Base-by-base conservation (phyloP, 2,888 invertebrate genomes). In the Ormyrus pomaceus region DNA sequence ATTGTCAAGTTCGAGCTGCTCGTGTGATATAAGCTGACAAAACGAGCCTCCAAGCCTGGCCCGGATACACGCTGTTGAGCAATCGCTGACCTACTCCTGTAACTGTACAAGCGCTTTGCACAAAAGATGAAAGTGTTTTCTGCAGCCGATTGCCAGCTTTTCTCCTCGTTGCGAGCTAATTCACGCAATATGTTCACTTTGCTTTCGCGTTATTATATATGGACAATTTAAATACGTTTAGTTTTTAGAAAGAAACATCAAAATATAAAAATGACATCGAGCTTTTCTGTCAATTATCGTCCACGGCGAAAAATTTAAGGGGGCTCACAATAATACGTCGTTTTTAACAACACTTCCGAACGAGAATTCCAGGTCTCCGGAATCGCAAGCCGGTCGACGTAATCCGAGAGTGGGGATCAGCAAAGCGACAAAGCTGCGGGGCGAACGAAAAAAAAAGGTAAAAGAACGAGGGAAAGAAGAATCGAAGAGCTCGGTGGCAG, bases 31-130 rank as follows among this genome's bases (percentile, higher is more conserved):
- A 70, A 48, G 7, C 45, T 62, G 62, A 65, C 64, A 65, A 65
- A 71, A 64, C 58, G 70, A 19, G 48, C 10, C 2, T 66, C 72
- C 58, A 64, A 19, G 48, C 10, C 2, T 66, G 78, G 72, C n/a
- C 78, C 72, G 78, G 72, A 68, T 72, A 66, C 34, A 34, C 53
- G 11, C 6, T 11, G 59, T 66, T 72, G 77, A 59, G 68, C 61
- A 78, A 78, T 72, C 66, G 66, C 48, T 50, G 72, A 71, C 50
- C 55, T 50, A 72, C 77, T 58, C 59, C 13, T 34, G 51, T 55
- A 70, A 45, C 68, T 5, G 45, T 13, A 1, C 11, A 6, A 45
- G 8, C 45, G 7, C 68, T 55, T 59, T 53, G 7, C 10, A 46
- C 53, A 4, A 50, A 7, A 71, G 76, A 34, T 8, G 55, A 53